Percentiles rank a stretch among this genome's conserved stretches.
Conservation (phyloP, 1,140 invertebrate genomes). For the Brachionus koreanus region DNA sequence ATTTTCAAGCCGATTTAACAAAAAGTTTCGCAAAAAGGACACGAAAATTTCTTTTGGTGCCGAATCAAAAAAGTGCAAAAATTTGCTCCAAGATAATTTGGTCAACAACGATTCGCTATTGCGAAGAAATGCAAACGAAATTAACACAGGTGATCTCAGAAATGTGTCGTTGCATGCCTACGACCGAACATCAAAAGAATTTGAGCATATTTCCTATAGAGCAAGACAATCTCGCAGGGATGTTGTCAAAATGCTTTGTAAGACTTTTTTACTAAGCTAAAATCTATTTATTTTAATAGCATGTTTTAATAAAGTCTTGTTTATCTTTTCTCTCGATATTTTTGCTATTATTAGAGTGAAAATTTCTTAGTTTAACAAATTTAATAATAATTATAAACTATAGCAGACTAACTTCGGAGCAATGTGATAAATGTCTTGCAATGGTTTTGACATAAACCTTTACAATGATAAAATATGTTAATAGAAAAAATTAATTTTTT, state of each 20-base stretch:
- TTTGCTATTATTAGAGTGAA: too few species aligned
- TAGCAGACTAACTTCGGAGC: too few species aligned
- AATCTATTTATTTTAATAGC: too few species aligned
- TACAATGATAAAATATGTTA: too few species aligned
- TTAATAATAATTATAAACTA: too few species aligned
- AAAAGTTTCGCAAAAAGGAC: slow-evolving; percentile 44
- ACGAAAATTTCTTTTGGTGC: neutral
- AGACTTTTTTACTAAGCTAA: slow-evolving; percentile 34
- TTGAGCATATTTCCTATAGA: slow-evolving; percentile 36
- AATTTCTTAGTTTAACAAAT: too few species aligned
- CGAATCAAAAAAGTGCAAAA: neutral
- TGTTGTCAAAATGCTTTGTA: slow-evolving; percentile 54
- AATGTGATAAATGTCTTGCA: too few species aligned
- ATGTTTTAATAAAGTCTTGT: too few species aligned
- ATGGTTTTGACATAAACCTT: too few species aligned
- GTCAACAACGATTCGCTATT: neutral
- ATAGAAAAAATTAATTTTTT: too few species aligned
- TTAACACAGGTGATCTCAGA: neutral
- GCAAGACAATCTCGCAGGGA: slow-evolving; percentile 50
- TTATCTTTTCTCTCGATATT: too few species aligned
- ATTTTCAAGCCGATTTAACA: slow-evolving; percentile 25
- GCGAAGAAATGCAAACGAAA: neutral
- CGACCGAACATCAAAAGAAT: slow-evolving; percentile 30
- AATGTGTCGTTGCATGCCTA: neutral
- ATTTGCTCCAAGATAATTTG: neutral